A percentile compares a stretch with the other conserved stretches of the same genome.
phyloP scores from a whole-genome alignment of 2,113 vertebrate genomes.

The Tringa solitaria region DNA sequence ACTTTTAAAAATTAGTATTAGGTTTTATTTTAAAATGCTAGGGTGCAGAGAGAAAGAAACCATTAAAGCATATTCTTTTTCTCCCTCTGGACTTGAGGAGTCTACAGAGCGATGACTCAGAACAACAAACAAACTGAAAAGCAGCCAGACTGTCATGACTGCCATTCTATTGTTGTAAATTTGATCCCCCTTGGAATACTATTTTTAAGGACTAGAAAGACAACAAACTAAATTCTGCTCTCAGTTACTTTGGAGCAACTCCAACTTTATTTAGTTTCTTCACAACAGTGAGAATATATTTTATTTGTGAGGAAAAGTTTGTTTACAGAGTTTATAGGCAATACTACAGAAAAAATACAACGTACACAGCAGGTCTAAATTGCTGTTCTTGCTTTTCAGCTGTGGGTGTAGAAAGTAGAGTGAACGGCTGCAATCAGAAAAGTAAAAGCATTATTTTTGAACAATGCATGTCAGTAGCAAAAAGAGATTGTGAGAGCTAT shows the following conservation, averaged over 20 bases:
- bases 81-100: slow-evolving; percentile 14
- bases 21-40: not conserved
- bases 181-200: slow-evolving; percentile 44
- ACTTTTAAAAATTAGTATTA: not conserved
- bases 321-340: not conserved
- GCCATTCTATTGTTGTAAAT: slow-evolving; percentile 41
- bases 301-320: not conserved
- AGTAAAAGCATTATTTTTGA: not conserved
- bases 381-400: not conserved
- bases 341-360: not conserved
- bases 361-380: not conserved
- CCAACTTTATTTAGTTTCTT: not conserved
- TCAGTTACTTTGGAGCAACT: not conserved
- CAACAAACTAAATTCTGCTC: slow-evolving; percentile 10
- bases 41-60: not conserved
- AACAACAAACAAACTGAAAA: slow-evolving; percentile 54
- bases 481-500: not conserved
- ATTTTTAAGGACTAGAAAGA: slow-evolving; percentile 42
- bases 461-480: not conserved
- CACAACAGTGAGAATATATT: not conserved
- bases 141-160: slow-evolving; percentile 57
- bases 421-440: not conserved
- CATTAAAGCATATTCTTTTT: not conserved
- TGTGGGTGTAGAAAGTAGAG: not conserved
- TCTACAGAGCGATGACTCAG: slow-evolving; percentile 58